Base-by-base conservation (phyloP, 2,888 invertebrate species). In the Lacanobia oleracea region DNA sequence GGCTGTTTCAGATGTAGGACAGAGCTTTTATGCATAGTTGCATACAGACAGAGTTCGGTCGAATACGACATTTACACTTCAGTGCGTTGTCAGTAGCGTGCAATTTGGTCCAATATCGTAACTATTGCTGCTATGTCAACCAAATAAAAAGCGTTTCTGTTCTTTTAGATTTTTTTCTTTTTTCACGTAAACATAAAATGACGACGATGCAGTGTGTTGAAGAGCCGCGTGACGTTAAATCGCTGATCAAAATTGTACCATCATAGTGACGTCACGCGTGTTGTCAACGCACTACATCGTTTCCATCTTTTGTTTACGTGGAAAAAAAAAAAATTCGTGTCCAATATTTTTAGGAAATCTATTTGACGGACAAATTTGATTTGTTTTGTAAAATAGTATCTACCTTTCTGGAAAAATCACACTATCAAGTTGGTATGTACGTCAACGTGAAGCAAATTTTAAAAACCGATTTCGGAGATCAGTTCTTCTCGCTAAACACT, bases 401-500 rank as follows among this genome's bases (percentile, higher is more conserved):
- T n/a, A n/a, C n/a, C n/a, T n/a, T n/a, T n/a, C n/a, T n/a, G 27
- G 48, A 82, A 56, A 51, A 74, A 67, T 67, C 56, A 57, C 53
- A 63, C 63, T 78, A 72, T 72, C 21, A 72, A 71, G 59, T 82
- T 70, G 60, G 54, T 40, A 67, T 21, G 12, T 53, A 61, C 57
- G 23, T 21, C 27, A 62, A 65, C 60, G 67, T 67, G 14, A 23
- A n/a, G 62, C 8, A 37, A 67, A 82, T 61, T 80, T 82, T 56
- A 48, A 72, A 77, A 79, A 59, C 54, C 1, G 67, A 62, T 56
- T 7, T 57, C 60, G 21, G 16, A 56, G 23, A 77, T 23, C 27
- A 7, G 18, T 60, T 63, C 50, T 33, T 69, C 56, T 61, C 21
- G 27, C 56, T 69, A 33, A 45, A 43, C 18, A 37, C 18, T 63